These are phyloP conservation scores for Melanotaenia pygmaea DNA, from an alignment of 2,797 vertebrate genomes.

Conservation along the genomic window DNA sequence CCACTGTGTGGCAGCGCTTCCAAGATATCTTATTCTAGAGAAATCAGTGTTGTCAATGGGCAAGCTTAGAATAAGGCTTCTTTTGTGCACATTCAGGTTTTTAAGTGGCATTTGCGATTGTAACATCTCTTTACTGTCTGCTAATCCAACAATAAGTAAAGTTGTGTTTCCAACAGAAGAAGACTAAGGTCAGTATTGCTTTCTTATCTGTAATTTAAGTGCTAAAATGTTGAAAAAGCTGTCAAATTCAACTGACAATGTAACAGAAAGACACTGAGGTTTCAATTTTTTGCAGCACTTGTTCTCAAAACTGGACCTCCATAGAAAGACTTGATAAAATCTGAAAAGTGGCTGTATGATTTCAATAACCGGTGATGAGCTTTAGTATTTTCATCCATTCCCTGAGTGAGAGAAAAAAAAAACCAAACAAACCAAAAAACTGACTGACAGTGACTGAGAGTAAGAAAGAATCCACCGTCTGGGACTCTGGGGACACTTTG, in stretches of 20 bases:
- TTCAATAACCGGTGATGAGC: background rate
- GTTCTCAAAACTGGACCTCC: background rate
- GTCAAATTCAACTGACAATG: background rate
- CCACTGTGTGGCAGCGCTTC: no score
- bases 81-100: background rate
- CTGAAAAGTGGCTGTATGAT: background rate
- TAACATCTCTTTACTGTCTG: background rate
- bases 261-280: background rate
- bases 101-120: no score
- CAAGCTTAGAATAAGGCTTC: background rate
- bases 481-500: conserved; percentile 66
- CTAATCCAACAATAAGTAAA: background rate
- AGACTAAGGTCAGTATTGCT: background rate
- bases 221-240: background rate
- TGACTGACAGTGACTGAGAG: background rate
- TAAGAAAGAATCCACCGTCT: conserved; percentile 8
- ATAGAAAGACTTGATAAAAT: background rate
- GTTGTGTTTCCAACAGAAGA: background rate
- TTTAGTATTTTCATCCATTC: conserved; percentile 6
- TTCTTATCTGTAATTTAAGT: background rate
- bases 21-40: no score
- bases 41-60: no score
- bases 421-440: no score
- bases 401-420: background rate
- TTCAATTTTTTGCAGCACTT: background rate